Evolutionary conservation across 2,113 vertebrate genomes (phyloP), one percentile per base, ranked within the genome.

Genomic region (Phainopepla nitens): DNA sequence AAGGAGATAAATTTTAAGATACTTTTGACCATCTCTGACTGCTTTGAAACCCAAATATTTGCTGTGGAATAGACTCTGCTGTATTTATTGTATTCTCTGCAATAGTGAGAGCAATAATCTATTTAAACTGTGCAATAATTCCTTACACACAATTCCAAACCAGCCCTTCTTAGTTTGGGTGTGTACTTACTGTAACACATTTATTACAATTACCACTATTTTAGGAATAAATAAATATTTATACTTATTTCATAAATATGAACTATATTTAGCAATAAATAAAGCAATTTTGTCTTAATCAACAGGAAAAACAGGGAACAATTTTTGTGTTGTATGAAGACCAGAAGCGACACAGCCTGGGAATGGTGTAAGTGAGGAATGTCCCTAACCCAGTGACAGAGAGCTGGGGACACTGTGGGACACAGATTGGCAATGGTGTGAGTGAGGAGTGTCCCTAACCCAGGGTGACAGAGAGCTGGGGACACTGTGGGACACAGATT

Each of bases 231-330:
- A 86, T 9, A 39, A 39, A 39, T 39, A 39, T 39, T 39, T 39
- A 12, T 39, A 39, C 12, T 39, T 39, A 39, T 39, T 39, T 9
- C 9, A 39, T 39, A 39, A 39, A 39, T 39, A 39, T 39, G 39
- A 39, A 39, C 39, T 39, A 39, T 39, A 39, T 39, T 39, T 39
- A 39, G 39, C 9, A 39, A 39, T 39, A 39, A 39, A n/a, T 39
- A 58, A 56, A 69, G 31, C 82, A 60, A 23, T n/a, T 94, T 81
- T 82, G 7, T 89, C 39, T 72, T 87, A 62, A 93, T 95, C 83
- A 61, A 87, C 95, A 98, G 98, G 96, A 97, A 57, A 98, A 96
- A 80, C 93, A 98, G 93, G 98, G 98, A 58, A 98, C 98, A 2
- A 22, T 98, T 71, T 98, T 98, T 68, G 24, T 98, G 15, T 24